Base-by-base conservation (phyloP, 2,888 invertebrate genomes). In the Gymnoscelis rufifasciata region DNA sequence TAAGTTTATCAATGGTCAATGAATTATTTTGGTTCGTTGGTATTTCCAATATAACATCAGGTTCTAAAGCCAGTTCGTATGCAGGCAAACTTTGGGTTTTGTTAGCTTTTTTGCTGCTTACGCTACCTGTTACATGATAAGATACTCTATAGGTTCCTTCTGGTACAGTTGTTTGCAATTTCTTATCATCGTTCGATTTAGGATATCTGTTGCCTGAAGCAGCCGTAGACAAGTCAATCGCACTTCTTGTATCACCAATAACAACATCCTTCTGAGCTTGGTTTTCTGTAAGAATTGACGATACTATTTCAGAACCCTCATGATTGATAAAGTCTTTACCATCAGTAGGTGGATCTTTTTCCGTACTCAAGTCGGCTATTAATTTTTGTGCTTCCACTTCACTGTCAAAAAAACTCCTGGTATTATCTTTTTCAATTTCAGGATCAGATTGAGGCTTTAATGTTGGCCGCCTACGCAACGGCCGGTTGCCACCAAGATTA, bases 401-500 rank as follows among this genome's bases (percentile, higher is more conserved):
- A 44, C 62, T 68, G 40, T 59, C 68, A 71, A 78, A 78, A 74
- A 80, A 82, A 62, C 77, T 68, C 4, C 82, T 73, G 41, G 71
- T 52, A 50, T 60, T 78, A 61, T 86, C 83, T 58, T 76, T 76
- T 15, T 53, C 47, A 39, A 74, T 68, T 63, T 74, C 73, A 13
- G 67, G 42, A 13, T 38, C 28, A 14, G 43, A 39, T 59, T 87
- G 78, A 35, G 74, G 70, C 67, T 75, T 78, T 31, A 78, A 66
- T 62, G 84, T 89, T 0, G 92, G 92, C 29, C 92, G 81, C 1
- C 93, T 93, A 59, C 93, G 81, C 33, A 94, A 79, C 0, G 93
- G 94, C 52, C 93, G 84, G 46, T 92, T 92, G 3, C 94, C 90
- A 0, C 94, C 94, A 0, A 93, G 91, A 74, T 95, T 95, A 1